phyloP scores from a whole-genome alignment of 2,113 vertebrate genomes.

The Aplodontia rufa region DNA sequence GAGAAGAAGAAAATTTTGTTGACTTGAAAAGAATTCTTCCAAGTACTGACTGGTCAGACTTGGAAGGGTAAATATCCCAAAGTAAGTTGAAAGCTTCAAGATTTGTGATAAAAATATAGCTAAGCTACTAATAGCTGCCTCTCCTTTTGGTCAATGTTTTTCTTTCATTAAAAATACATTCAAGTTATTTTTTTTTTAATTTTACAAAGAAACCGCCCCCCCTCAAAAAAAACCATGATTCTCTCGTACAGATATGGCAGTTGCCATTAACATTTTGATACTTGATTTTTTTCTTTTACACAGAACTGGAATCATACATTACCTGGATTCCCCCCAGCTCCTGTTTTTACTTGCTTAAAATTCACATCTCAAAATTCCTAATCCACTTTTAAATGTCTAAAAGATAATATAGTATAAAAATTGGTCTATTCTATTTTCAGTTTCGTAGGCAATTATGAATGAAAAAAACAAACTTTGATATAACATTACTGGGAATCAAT shows the following conservation, averaged over 20 bases:
- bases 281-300: background rate
- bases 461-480: background rate
- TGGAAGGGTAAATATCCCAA: background rate
- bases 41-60: background rate
- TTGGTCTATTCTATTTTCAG: background rate
- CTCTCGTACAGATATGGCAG: background rate
- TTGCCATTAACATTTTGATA: background rate
- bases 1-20: background rate
- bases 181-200: background rate
- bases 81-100: background rate
- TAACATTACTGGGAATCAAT: background rate
- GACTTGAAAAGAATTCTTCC: background rate
- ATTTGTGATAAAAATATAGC: background rate
- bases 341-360: background rate
- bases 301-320: background rate
- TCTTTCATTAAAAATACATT: background rate
- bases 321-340: too few relatives aligned
- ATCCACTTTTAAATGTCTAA: background rate
- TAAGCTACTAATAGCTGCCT: background rate
- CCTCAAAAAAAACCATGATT: background rate
- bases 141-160: background rate
- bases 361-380: background rate
- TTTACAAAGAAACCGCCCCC: background rate
- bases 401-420: background rate
- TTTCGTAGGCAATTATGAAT: background rate